Evolutionary conservation across 2,888 invertebrate species (phyloP), one percentile per base, ranked within the genome.

Genomic region (Drosophila pseudotalamancana): DNA sequence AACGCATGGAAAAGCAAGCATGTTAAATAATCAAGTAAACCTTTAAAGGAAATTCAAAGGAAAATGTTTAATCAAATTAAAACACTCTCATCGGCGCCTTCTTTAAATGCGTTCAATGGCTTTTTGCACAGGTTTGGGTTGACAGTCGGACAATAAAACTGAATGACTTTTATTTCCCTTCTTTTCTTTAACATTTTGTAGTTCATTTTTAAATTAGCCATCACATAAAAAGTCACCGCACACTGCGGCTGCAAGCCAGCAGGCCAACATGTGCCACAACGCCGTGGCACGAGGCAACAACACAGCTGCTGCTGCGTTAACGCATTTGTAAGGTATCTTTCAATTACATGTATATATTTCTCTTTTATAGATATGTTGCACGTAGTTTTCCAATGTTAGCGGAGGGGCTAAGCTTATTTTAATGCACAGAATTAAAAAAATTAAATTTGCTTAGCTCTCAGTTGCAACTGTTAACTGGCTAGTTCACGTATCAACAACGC

Each of bases 181-280:
- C 21, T 27, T 27, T 27, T 4, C 9, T 29, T 18, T 18, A 18
- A 18, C 29, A 18, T 19, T 62, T 43, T 61, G 48, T 45, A 35
- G 53, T 68, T 84, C 65, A 64, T 72, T 83, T 83, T 87, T 85
- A 87, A 84, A 84, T 84, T 84, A 84, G 87, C 83, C 71, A 70
- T 54, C 85, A 71, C 75, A 84, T 59, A 77, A 83, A 84, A 84
- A 75, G 69, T 67, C 72, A 77, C 67, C 68, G 68, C 70, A 57
- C 73, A 65, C 46, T 48, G 59, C 18, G 53, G 40, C 37, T 34
- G 35, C 21, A 29, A 53, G 40, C 34, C 72, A 63, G 68, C 48
- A 72, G 68, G 72, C 72, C 78, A 82, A 82, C 80, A 70, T 79
- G 65, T 55, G 65, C 73, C 39, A 29, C 45, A 63, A 64, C 70